Evolutionary conservation across 2,113 vertebrate genomes (phyloP), one percentile per base, ranked within the genome.

Genomic region (Origma solitaria): DNA sequence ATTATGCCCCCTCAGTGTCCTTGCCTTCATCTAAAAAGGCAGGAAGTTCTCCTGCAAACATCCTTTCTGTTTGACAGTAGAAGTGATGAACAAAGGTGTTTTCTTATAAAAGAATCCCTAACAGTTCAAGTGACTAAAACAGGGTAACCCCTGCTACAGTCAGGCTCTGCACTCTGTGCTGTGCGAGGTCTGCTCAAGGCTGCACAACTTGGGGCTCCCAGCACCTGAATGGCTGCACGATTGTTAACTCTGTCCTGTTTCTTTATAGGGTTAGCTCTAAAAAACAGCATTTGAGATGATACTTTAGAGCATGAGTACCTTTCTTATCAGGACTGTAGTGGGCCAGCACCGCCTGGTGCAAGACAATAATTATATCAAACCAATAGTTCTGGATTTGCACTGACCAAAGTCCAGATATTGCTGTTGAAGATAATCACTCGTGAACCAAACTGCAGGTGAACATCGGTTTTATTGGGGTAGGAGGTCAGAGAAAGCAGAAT

Each of bases 1-100:
- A 18, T 70, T 66, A 70, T 6, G 3, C n/a, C 65, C 58, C 24
- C 47, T 19, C 5, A 0, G 0, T 4, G 11, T 45, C 68, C 38
- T 81, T 42, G 80, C 30, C 27, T 62, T 88, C 68, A 58, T 27
- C 89, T 70, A 42, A 64, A 70, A 70, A 13, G 10, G 18, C 28
- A 83, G 22, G 6, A 76, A 53, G 35, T 37, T 87, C 33, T 82
- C 56, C 35, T 10, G 19, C 0, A 11, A 84, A 7, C 49, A 42
- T 49, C 27, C 22, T 68, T 77, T 82, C 51, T 84, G 42, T 70
- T 57, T 75, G 35, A 50, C 13, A 56, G 56, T 1, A 40, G 11
- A 47, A 60, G 15, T 2, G 3, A 68, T 44, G 11, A 83, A 57
- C 2, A 57, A 5, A 71, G 11, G 15, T 75, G 13, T 47, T 78